These are phyloP conservation scores for Lasiurus borealis DNA, from an alignment of 2,113 vertebrate species.

Conservation along the genomic window DNA sequence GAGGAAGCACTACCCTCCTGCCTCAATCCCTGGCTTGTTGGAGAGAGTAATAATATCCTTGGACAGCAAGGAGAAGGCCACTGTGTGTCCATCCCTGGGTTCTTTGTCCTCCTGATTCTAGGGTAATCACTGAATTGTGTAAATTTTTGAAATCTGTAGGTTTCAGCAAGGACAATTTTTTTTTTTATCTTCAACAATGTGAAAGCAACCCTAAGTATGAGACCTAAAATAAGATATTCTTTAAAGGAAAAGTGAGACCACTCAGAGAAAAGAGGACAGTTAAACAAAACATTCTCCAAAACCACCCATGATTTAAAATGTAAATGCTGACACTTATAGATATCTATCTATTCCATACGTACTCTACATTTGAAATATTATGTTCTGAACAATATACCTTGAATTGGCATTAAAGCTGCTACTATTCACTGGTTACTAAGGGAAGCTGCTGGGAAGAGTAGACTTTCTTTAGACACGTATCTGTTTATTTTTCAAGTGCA, in stretches of 20 bases:
- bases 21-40: not conserved
- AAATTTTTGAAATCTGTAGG: not conserved
- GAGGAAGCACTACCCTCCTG: not conserved
- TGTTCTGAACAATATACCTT: conserved; percentile 72
- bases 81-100: not conserved
- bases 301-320: conserved; percentile 55
- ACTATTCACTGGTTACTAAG: conserved; percentile 77
- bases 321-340: conserved; percentile 80
- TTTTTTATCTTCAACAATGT: not conserved
- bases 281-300: conserved; percentile 65
- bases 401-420: conserved; percentile 77
- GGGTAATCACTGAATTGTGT: not conserved
- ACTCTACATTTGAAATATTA: conserved; percentile 55
- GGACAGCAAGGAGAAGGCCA: not conserved
- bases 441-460: conserved; percentile 47
- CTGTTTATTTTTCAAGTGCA: conserved; percentile 77
- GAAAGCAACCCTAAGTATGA: not conserved
- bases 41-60: not conserved
- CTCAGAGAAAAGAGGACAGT: conserved; percentile 44
- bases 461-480: not conserved
- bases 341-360: conserved; percentile 67
- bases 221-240: not conserved
- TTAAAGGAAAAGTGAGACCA: not conserved
- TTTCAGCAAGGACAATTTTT: not conserved
- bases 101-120: not conserved